Conservation (phyloP, 2,888 invertebrate genomes). For the Xestoiulus laeticollis region DNA sequence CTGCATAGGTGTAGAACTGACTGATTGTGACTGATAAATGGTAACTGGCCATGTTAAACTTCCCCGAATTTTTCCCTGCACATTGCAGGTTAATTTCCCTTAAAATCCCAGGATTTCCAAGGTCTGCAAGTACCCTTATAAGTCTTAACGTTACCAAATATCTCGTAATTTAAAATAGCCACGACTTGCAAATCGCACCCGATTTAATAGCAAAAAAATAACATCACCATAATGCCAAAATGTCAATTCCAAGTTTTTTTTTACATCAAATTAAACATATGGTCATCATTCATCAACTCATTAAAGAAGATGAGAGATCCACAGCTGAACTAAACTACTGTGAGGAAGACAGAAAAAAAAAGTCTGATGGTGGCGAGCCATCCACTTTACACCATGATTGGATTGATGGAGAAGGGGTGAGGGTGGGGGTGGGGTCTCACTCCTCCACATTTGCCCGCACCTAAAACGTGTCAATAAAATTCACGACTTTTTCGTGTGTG, state of each 20-base stretch:
- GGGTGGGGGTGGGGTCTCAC: background rate
- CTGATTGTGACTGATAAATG: too few relatives aligned
- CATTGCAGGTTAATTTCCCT: too few relatives aligned
- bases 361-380: background rate
- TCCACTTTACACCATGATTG: conserved; percentile 18
- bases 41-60: too few relatives aligned
- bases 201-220: background rate
- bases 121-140: too few relatives aligned
- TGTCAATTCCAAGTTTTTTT: background rate
- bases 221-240: background rate
- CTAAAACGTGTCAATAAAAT: background rate
- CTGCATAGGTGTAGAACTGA: too few relatives aligned
- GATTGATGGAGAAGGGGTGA: background rate
- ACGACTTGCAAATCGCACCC: too few relatives aligned
- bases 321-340: background rate
- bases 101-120: too few relatives aligned
- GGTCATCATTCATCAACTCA: background rate
- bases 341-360: background rate
- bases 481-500: conserved; percentile 24
- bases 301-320: background rate
- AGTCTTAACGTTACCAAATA: too few relatives aligned
- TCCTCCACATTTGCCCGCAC: conserved; percentile 3
- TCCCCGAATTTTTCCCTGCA: too few relatives aligned
- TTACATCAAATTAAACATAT: background rate
- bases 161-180: too few relatives aligned